A percentile compares a stretch with the other conserved stretches of the same genome.
phyloP scores from a whole-genome alignment of 37 sponge, comb jelly and placozoan species.

The Lycopodina hypogea region DNA sequence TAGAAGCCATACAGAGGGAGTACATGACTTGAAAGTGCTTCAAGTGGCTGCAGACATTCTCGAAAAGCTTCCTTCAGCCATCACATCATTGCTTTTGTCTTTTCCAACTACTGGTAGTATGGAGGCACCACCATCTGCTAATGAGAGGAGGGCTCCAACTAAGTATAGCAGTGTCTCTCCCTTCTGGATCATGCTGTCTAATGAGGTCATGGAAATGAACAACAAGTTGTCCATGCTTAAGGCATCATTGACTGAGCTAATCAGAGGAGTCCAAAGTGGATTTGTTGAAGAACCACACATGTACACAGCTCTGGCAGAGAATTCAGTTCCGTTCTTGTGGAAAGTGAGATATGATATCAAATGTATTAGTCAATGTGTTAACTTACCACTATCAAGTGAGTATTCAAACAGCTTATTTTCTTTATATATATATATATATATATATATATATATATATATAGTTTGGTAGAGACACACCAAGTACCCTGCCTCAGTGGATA shows the following conservation, averaged over 20 bases:
- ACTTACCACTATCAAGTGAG: too few species aligned
- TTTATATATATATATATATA: too few species aligned
- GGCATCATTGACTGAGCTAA: not conserved
- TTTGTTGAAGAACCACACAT: not conserved
- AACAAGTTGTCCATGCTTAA: not conserved
- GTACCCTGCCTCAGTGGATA: not conserved
- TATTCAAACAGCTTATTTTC: too few species aligned
- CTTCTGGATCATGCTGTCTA: slow-evolving; percentile 16
- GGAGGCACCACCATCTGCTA: too few species aligned
- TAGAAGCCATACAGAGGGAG: not conserved
- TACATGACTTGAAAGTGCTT: not conserved
- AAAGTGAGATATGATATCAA: not conserved
- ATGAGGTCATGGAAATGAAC: slow-evolving; percentile 8
- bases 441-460: not conserved
- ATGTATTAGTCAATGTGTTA: too few species aligned
- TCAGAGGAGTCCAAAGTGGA: slow-evolving; percentile 2
- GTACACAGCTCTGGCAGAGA: slow-evolving; percentile 9
- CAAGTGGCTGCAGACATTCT: not conserved
- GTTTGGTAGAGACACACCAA: not conserved
- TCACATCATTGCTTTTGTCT: not conserved
- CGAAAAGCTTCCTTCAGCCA: not conserved
- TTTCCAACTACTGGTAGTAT: too few species aligned
- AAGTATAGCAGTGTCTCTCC: slow-evolving; percentile 5
- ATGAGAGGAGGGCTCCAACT: too few species aligned
- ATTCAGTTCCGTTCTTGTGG: slow-evolving; percentile 15